phyloP scores from a whole-genome alignment of 2,113 vertebrate genomes.

The Nothoprocta pentlandii region DNA sequence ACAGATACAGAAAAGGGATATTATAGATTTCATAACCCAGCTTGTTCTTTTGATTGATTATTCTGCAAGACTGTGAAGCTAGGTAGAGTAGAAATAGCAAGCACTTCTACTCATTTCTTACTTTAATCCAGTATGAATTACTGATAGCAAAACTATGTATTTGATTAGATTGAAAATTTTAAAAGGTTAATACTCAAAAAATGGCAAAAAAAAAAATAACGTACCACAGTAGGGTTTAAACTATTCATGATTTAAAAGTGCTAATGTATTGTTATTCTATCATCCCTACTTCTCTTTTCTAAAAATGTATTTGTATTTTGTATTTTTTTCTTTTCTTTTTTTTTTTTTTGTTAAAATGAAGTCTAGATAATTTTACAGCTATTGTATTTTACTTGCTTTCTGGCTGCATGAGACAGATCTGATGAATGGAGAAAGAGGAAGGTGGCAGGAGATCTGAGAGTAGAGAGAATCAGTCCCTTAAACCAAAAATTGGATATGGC shows the following conservation, averaged over 20 bases:
- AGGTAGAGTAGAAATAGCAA: background rate
- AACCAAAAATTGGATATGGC: background rate
- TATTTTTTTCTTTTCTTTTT: background rate
- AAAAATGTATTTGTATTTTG: too few relatives aligned
- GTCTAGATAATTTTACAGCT: background rate
- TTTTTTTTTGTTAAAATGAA: background rate
- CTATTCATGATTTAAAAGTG: background rate
- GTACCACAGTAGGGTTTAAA: background rate
- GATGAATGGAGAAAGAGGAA: background rate
- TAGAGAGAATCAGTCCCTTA: background rate
- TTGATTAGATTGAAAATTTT: background rate
- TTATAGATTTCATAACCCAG: background rate
- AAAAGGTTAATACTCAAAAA: background rate
- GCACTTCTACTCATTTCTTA: accelerated
- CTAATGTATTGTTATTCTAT: background rate
- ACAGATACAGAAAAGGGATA: background rate
- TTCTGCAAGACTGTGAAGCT: background rate
- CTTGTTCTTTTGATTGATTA: background rate
- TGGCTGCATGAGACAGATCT: background rate
- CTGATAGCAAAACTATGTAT: background rate
- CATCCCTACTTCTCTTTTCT: background rate
- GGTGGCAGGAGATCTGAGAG: background rate
- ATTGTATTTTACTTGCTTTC: background rate
- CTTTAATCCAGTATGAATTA: background rate
- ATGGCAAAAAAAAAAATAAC: background rate